These are phyloP conservation scores for Volucella bombylans DNA, from an alignment of 2,888 invertebrate genomes.

Conservation along the genomic window DNA sequence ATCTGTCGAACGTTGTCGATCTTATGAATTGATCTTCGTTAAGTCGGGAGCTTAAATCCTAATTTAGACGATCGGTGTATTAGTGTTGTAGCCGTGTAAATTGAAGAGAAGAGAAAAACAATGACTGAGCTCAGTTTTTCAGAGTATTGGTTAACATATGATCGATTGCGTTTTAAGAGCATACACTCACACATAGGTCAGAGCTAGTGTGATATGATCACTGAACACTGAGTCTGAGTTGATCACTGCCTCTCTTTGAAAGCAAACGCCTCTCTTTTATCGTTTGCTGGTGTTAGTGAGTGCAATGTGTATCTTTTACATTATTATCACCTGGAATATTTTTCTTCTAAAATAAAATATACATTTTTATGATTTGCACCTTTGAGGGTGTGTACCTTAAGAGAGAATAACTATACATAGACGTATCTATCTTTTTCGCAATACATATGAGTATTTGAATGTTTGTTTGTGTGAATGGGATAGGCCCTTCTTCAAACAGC, in stretches of 20 bases:
- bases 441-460: slow-evolving; percentile 8
- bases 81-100: slow-evolving; percentile 12
- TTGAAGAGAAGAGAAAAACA: slow-evolving; percentile 64
- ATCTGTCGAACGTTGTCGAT: slow-evolving; percentile 82
- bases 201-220: slow-evolving; percentile 46
- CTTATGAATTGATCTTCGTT: slow-evolving; percentile 82
- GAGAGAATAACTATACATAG: slow-evolving; percentile 36
- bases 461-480: slow-evolving; percentile 18
- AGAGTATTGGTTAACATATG: slow-evolving; percentile 66
- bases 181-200: slow-evolving; percentile 28
- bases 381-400: slow-evolving; percentile 29
- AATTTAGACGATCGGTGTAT: slow-evolving; percentile 55
- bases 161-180: slow-evolving; percentile 60
- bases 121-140: slow-evolving; percentile 18
- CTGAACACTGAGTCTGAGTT: not conserved
- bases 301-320: slow-evolving; percentile 13
- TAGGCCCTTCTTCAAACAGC: slow-evolving; percentile 60
- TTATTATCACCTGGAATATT: slow-evolving; percentile 66
- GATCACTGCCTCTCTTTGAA: slow-evolving; percentile 26
- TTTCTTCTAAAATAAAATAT: slow-evolving; percentile 4
- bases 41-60: slow-evolving; percentile 82
- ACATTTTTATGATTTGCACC: slow-evolving; percentile 49
- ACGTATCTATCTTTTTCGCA: slow-evolving; percentile 30
- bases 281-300: slow-evolving; percentile 17
- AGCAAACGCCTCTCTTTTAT: slow-evolving; percentile 36